Base-by-base conservation (phyloP, 2,113 vertebrate genomes). In the Jaculus jaculus region DNA sequence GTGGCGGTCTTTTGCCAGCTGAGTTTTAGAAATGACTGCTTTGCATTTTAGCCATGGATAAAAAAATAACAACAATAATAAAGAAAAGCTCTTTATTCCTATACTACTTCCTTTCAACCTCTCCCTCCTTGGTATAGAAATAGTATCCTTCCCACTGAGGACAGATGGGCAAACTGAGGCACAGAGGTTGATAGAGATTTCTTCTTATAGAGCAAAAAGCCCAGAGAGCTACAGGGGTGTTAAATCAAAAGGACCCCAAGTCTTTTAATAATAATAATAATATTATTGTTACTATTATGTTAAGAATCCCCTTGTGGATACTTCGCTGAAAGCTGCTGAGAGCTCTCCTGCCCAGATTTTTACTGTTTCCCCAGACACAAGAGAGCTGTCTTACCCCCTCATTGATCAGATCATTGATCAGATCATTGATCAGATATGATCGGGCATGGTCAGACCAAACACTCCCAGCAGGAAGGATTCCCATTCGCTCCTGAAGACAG, bases 111-210 rank as follows among this genome's bases (percentile, higher is more conserved):
- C 18, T 13, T 66, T 34, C 39, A 7, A 17, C 0, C 1, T 23
- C 58, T 23, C 37, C 34, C 23, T 66, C 65, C 61, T 42, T 69
- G 39, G 7, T n/a, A 9, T 60, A 51, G 42, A 78, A 92, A 68
- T 2, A 32, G 34, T 0, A 0, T 32, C 69, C 7, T 94, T 91
- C 32, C n/a, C 20, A 24, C 17, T 89, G 60, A 42, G n/a, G 39
- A 47, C 32, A 85, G n/a, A 32, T 85, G 65, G 34, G 60, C 89
- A 95, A 82, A 94, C 28, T 16, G 87, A 96, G 91, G 78, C 81
- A 69, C 1, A 0, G 39, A 1, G 0, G 42, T 37, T 65, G 87
- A 75, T 18, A 17, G 5, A 34, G 54, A 77, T 28, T 39, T 87
- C 32, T 87, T n/a, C 47, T 65, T 63, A 11, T 20, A 61, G 68